Conservation (phyloP, 2,797 vertebrate genomes). For the Botia almorhae region DNA sequence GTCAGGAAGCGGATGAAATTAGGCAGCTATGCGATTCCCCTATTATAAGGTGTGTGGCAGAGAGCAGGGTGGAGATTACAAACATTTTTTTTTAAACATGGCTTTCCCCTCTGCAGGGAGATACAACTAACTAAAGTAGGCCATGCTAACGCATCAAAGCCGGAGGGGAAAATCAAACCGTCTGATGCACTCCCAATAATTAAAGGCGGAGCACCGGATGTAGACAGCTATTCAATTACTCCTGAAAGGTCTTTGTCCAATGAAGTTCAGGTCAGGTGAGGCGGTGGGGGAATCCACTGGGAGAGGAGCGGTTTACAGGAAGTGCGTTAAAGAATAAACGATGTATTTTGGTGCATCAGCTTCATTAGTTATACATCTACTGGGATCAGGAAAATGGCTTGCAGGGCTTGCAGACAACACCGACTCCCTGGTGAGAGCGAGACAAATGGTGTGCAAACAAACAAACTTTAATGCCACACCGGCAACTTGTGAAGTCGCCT, state of each 20-base stretch:
- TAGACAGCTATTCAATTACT: slow-evolving; percentile 40
- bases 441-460: slow-evolving; percentile 24
- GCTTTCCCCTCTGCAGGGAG: slow-evolving; percentile 8
- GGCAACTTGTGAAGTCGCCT: slow-evolving; percentile 29
- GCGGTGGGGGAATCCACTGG: background rate
- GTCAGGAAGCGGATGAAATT: slow-evolving; percentile 14
- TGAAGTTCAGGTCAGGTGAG: slow-evolving; percentile 45
- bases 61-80: background rate
- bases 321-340: background rate
- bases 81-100: slow-evolving; percentile 5
- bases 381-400: slow-evolving; percentile 18
- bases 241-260: slow-evolving; percentile 26
- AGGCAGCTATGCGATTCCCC: background rate
- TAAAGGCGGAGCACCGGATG: slow-evolving; percentile 37
- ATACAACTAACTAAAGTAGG: slow-evolving; percentile 8
- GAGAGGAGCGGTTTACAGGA: background rate
- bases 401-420: slow-evolving; percentile 20
- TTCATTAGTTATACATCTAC: slow-evolving; percentile 6
- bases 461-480: background rate
- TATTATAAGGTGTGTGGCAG: background rate
- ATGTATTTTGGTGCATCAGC: slow-evolving; percentile 14
- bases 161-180: slow-evolving; percentile 37
- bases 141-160: slow-evolving; percentile 4
- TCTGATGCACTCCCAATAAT: slow-evolving; percentile 50
- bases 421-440: slow-evolving; percentile 20